phyloP scores from a whole-genome alignment of 2,113 vertebrate genomes.

The Hypomesus transpacificus region DNA sequence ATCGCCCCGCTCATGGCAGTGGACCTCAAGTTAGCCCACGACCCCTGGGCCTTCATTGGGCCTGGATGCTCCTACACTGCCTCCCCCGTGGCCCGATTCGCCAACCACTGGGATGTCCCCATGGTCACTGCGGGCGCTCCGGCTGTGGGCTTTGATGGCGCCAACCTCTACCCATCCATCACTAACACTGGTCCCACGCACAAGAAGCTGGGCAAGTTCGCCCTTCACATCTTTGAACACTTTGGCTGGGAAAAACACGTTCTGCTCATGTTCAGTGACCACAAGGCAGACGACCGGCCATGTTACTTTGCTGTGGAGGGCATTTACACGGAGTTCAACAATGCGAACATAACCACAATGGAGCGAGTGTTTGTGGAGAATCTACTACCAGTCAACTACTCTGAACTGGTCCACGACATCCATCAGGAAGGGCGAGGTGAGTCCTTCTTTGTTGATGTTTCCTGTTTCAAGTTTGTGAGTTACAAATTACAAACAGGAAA shows the following conservation, averaged over 20 bases:
- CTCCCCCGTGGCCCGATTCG: slow-evolving; percentile 82
- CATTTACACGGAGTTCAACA: slow-evolving; percentile 71
- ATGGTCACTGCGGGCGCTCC: slow-evolving; percentile 85
- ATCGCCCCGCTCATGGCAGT: slow-evolving; percentile 83
- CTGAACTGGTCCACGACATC: slow-evolving; percentile 73
- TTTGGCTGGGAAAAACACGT: slow-evolving; percentile 81
- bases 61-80: slow-evolving; percentile 87
- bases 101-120: slow-evolving; percentile 85
- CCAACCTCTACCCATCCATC: slow-evolving; percentile 68
- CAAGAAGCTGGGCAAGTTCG: slow-evolving; percentile 85
- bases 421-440: slow-evolving; percentile 74
- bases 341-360: slow-evolving; percentile 72
- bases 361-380: slow-evolving; percentile 76
- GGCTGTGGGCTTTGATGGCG: slow-evolving; percentile 75
- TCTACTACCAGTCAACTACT: slow-evolving; percentile 66
- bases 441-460: slow-evolving; percentile 27
- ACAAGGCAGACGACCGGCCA: slow-evolving; percentile 73
- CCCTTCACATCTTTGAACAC: slow-evolving; percentile 73
- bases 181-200: slow-evolving; percentile 88
- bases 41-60: slow-evolving; percentile 83
- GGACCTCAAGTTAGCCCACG: slow-evolving; percentile 76
- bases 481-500: background rate
- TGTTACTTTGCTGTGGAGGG: slow-evolving; percentile 88
- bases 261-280: slow-evolving; percentile 81
- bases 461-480: background rate